A percentile compares a stretch with the other conserved stretches of the same genome.
These are phyloP conservation scores for Porites lutea DNA, from an alignment of 64 coral and sea anemone species.

Conservation along the genomic window DNA sequence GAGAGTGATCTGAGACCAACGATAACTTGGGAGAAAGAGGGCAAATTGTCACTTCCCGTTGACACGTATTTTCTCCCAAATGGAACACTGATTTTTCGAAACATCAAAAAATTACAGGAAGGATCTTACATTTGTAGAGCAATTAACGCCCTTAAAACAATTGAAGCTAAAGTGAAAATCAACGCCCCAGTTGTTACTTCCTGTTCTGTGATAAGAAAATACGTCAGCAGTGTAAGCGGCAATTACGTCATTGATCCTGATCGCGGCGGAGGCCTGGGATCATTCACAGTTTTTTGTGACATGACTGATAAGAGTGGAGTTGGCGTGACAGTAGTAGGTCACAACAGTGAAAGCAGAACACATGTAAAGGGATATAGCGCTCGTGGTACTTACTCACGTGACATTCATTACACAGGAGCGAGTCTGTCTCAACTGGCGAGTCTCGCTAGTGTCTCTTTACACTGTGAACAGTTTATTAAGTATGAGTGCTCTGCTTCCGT, in stretches of 20 bases:
- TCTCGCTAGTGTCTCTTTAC: neutral
- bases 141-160: too few relatives aligned
- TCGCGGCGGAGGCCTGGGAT: neutral
- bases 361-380: neutral
- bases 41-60: too few relatives aligned
- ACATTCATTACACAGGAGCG: constrained; percentile 3
- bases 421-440: constrained; percentile 12
- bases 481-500: neutral
- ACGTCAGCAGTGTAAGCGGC: neutral
- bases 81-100: too few relatives aligned
- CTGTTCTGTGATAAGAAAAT: neutral
- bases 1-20: too few relatives aligned
- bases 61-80: too few relatives aligned
- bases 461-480: constrained; percentile 38
- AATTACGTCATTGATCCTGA: constrained; percentile 33
- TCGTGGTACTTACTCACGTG: neutral
- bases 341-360: constrained; percentile 12
- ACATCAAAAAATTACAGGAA: too few relatives aligned
- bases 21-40: too few relatives aligned
- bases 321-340: constrained; percentile 18
- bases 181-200: too few relatives aligned
- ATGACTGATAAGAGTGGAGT: constrained; percentile 25
- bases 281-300: constrained; percentile 23
- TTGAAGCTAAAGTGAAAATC: too few relatives aligned
- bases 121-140: too few relatives aligned